Evolutionary conservation across 2,888 invertebrate species (phyloP), one percentile per base, ranked within the genome.

Genomic region (Aphodius sticticus): DNA sequence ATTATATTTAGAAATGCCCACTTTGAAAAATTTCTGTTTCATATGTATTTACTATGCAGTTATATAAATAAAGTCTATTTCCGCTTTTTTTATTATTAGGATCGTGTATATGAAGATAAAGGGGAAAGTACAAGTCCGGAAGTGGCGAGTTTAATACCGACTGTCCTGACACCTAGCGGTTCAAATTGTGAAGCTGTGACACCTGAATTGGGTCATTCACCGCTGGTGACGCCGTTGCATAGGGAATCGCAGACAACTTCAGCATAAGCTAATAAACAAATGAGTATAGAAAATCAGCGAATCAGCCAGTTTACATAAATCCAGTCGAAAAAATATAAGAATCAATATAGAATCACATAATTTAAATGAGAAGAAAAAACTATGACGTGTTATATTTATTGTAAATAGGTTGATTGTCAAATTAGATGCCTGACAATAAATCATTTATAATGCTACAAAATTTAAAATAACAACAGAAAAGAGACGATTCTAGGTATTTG

Each of bases 81-180:
- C 26, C 1, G 16, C 6, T 72, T 15, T 16, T 15, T 74, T 77
- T 80, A 72, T 77, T 77, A 82, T 78, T 84, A 93, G 93, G 93
- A 93, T 85, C 91, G 93, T 15, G 93, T 93, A 6, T 91, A 90
- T 83, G 90, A 90, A 83, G 90, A 90, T 83, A 90, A 89, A 72
- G 86, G 88, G 14, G 88, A 87, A 35, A 86, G 88, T 75, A 92
- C 92, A 87, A 93, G 94, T 86, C 93, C 94, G 16, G 94, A 94
- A 88, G 93, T 94, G 79, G 93, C 93, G 15, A 94, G 94, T 85
- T 87, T 94, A 84, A 92, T 94, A 83, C 93, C 93, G 15, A 92
- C 93, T 15, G 92, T 93, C 72, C 86, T 90, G 77, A 92, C 91
- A 79, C 91, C 92, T 6, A 90, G 90, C 86, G 92, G 92, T 82